A percentile compares a stretch with the other conserved stretches of the same genome.
phyloP scores from a whole-genome alignment of 2,113 vertebrate species.

The Emydura subglobosa region DNA sequence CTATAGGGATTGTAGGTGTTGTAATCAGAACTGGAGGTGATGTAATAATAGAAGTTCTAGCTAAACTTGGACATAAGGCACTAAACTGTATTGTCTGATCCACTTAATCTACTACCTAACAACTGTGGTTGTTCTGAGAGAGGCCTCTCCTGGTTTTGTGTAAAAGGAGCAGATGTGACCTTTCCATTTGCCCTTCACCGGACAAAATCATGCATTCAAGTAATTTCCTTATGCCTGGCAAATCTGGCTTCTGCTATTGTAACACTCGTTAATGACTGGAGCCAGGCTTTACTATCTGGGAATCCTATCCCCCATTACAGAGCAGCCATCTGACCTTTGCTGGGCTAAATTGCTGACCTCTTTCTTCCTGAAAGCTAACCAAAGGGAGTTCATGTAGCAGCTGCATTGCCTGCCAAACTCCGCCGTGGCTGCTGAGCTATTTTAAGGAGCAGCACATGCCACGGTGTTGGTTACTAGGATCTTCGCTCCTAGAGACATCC shows the following conservation, averaged over 20 bases:
- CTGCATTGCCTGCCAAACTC: background rate
- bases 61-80: background rate
- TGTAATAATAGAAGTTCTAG: background rate
- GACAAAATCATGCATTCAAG: accelerated
- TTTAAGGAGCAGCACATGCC: background rate
- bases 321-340: background rate
- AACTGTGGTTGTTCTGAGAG: background rate
- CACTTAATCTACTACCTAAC: background rate
- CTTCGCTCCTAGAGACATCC: background rate
- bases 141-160: accelerated
- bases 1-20: background rate
- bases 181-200: accelerated
- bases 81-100: background rate
- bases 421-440: background rate
- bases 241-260: accelerated
- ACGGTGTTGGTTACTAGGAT: accelerated
- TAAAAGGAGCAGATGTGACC: background rate
- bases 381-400: accelerated
- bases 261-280: accelerated
- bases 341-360: background rate
- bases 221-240: accelerated
- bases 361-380: background rate
- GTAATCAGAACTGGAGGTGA: background rate
- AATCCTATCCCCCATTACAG: accelerated
- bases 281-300: background rate